phyloP scores from a whole-genome alignment of 2,797 vertebrate genomes.

The Triplophysa yarkandensis region DNA sequence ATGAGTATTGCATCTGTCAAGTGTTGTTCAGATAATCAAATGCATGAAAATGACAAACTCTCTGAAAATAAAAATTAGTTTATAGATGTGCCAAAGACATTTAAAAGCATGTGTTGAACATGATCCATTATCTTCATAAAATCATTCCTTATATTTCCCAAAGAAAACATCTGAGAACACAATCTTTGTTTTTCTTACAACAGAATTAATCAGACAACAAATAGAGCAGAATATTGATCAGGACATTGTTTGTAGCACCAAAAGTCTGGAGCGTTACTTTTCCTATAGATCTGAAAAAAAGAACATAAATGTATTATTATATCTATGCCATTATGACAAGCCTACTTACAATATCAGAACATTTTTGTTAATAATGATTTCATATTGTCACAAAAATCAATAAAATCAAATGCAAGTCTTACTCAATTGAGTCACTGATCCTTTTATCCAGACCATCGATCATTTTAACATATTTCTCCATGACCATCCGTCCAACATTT shows the following conservation, averaged over 20 bases:
- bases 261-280: conserved; percentile 1
- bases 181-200: not conserved
- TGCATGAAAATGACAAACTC: not conserved
- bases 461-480: conserved; percentile 9
- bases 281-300: conserved; percentile 17
- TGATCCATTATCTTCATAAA: not conserved
- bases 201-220: conserved; percentile 9
- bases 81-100: not conserved
- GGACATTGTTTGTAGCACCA: not conserved
- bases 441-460: conserved; percentile 19
- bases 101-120: not conserved
- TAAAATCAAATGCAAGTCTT: not conserved
- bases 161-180: not conserved
- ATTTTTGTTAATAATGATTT: not conserved
- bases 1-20: too few relatives aligned
- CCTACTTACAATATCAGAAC: too few relatives aligned
- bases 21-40: not conserved
- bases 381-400: not conserved
- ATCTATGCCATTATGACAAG: not conserved
- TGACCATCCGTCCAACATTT: conserved; percentile 1
- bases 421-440: conserved; percentile 1
- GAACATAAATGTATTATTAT: not conserved
- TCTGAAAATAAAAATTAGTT: not conserved
- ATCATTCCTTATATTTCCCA: too few relatives aligned
- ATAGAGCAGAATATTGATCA: conserved; percentile 3